A percentile compares a stretch with the other conserved stretches of the same genome.
Evolutionary conservation across 2,797 vertebrate species (phyloP).

Genomic region (Falco berigora): DNA sequence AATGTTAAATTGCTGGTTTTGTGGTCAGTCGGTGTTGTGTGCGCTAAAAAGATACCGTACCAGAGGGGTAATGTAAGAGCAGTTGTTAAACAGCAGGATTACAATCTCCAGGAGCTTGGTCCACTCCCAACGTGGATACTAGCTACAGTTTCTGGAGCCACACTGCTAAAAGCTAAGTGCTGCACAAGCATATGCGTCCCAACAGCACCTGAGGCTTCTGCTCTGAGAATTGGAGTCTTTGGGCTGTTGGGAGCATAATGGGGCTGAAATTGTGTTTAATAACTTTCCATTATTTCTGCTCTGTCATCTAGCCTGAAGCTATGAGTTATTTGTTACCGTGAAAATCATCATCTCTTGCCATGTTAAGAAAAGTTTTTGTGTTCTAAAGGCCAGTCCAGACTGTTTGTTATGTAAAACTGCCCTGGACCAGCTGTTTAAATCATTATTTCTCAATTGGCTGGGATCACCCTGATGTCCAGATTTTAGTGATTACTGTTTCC

Average conservation of each 20-base stretch:
- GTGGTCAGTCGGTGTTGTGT: not conserved
- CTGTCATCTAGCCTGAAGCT: not conserved
- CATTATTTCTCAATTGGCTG: not conserved
- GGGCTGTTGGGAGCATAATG: not conserved
- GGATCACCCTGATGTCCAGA: not conserved
- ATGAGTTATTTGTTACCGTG: not conserved
- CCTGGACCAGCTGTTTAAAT: not conserved
- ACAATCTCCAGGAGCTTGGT: not conserved
- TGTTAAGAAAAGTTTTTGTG: not conserved
- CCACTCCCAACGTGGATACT: not conserved
- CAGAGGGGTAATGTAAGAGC: not conserved
- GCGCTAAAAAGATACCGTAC: accelerated
- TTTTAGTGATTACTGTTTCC: not conserved
- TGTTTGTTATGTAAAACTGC: not conserved
- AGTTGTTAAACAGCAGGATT: not conserved
- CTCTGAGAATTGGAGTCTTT: not conserved
- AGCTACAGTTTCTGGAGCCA: not conserved
- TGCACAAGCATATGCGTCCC: not conserved
- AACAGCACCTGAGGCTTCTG: not conserved
- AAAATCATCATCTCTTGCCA: not conserved
- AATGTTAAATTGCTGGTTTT: not conserved
- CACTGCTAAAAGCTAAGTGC: not conserved
- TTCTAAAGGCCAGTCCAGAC: not conserved
- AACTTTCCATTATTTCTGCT: not conserved
- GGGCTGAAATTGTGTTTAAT: not conserved